Base-by-base conservation (phyloP, 2,113 vertebrate genomes). In the Pterocles orientalis region DNA sequence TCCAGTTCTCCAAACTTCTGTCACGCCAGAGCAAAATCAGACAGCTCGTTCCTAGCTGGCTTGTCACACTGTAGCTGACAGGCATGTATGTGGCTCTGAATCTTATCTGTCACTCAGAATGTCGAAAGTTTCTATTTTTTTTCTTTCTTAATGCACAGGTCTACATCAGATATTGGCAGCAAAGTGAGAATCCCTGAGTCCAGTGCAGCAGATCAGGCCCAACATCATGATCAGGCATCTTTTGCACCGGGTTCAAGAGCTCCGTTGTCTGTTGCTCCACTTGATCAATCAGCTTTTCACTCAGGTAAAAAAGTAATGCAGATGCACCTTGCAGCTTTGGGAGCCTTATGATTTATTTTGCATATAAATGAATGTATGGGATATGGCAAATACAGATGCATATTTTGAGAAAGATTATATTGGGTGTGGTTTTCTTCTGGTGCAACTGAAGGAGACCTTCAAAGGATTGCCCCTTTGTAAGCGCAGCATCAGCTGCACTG, bases 161-260 rank as follows among this genome's bases (percentile, higher is more conserved):
- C 99, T 86, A 99, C 99, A 16, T 99, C 99, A 56, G 99, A 99
- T 97, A 98, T 99, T 76, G 98, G 98, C 94, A 99, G 99, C 95
- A 99, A 99, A 97, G 98, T 98, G 91, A 98, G 98, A 94, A 97
- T 98, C 96, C 98, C 98, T 9, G 99, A 99, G 92, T 98, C 98
- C 43, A 96, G 97, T 41, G 98, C 98, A 60, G 96, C 97, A 34
- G 99, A 99, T 82, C 97, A 98, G 64, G 97, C 97, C 96, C 98
- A 97, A 80, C 97, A 98, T 36, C 98, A 98, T 1, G 99, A 99
- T 94, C 98, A 98, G 90, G 97, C 98, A 82, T 96, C 98, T 92
- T 99, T 99, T 81, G 97, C 98, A 57, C 97, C 98, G 29, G 97
- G 98, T 61, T 98, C 98, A 3, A 98, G 98, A 98, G 97, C 98